Evolutionary conservation across 2,113 vertebrate genomes (phyloP), one percentile per base, ranked within the genome.

Genomic region (Scomber scombrus): DNA sequence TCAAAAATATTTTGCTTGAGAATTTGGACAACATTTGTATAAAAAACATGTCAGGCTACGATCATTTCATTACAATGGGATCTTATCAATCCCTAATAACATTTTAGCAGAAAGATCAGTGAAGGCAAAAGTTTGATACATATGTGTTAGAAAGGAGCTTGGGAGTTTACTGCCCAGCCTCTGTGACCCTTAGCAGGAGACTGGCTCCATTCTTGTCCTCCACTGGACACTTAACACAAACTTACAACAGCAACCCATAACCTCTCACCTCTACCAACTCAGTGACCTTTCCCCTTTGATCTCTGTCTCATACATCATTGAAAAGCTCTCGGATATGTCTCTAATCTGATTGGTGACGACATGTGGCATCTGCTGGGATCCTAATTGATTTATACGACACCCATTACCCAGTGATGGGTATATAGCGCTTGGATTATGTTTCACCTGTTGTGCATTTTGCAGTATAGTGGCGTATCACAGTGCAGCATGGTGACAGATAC

Each of bases 201-300:
- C 73, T 51, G 84, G 79, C 83, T 91, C 86, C 78, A 68, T 81
- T 80, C 68, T 78, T 71, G 77, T 82, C 75, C 85, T 85, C 68
- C 78, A 65, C 72, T 85, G 81, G 85, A 88, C 80, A 55, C 65
- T 71, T 79, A 67, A 67, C 62, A 80, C 78, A 88, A 88, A 89
- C 66, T 81, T 91, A 91, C 82, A 89, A 89, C 80, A 62, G 62
- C 78, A 79, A 65, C 61, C 51, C 54, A 43, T 58, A 58, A 88
- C 91, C 92, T 84, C 34, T 86, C n/a, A 92, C 91, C 90, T 81
- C 78, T 7, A 60, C 62, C 76, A 80, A 80, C 82, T 74, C 31
- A 0, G 18, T 82, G 85, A 92, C 90, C 91, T 88, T 85, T 90
- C 13, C 81, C 87, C 84, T 57, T 65, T 90, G 91, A 89, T 57